These are phyloP conservation scores for Drosophila mercatorum DNA, from an alignment of 2,888 invertebrate species.

Conservation along the genomic window DNA sequence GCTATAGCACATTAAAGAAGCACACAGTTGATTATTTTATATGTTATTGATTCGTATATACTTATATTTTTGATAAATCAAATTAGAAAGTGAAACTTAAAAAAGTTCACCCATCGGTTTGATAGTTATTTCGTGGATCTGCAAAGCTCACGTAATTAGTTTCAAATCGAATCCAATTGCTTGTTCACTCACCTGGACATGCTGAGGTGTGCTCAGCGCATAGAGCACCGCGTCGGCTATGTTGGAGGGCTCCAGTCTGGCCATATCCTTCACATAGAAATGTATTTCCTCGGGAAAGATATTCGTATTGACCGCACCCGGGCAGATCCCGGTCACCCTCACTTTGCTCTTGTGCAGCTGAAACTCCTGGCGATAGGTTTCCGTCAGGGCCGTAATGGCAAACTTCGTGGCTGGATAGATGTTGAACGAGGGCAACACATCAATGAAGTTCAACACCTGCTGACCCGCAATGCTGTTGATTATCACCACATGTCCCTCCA, in stretches of 20 bases:
- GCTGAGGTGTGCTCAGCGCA: constrained; percentile 80
- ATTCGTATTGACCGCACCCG: constrained; percentile 83
- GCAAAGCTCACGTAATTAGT: neutral
- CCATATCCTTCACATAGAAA: constrained; percentile 82
- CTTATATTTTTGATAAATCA: constrained; percentile 17
- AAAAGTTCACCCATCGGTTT: constrained; percentile 83
- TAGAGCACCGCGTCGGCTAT: constrained; percentile 83
- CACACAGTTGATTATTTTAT: constrained; percentile 18
- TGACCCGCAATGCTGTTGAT: constrained; percentile 85
- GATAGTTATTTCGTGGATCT: constrained; percentile 83
- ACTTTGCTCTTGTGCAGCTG: constrained; percentile 81
- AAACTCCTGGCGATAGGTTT: constrained; percentile 84
- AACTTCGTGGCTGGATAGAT: constrained; percentile 84
- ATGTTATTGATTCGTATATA: constrained; percentile 7
- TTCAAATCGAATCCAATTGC: neutral
- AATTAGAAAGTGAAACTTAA: constrained; percentile 44
- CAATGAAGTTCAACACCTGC: constrained; percentile 81
- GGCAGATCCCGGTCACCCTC: constrained; percentile 82
- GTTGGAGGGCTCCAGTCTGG: constrained; percentile 78
- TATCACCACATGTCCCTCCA: constrained; percentile 86
- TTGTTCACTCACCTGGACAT: constrained; percentile 76
- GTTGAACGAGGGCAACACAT: constrained; percentile 83
- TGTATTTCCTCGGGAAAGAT: constrained; percentile 83
- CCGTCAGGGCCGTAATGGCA: constrained; percentile 84
- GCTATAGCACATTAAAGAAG: constrained; percentile 1